phyloP scores from a whole-genome alignment of 2,113 vertebrate genomes.

The Capra hircus region DNA sequence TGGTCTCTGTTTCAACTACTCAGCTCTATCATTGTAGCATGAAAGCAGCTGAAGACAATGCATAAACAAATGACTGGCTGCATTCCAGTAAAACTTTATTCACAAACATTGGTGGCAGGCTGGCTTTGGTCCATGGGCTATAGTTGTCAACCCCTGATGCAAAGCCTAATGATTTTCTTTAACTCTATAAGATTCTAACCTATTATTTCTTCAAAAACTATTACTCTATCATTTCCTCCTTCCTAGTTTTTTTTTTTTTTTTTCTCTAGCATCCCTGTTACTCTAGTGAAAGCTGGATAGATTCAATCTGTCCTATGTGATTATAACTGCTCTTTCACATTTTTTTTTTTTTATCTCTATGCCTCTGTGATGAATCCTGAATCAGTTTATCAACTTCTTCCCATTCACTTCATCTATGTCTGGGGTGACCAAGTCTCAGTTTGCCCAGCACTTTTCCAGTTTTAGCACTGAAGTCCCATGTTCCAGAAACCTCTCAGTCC shows the following conservation, averaged over 20 bases:
- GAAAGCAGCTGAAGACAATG: background rate
- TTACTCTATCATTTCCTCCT: background rate
- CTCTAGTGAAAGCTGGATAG: background rate
- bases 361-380: background rate
- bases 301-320: background rate
- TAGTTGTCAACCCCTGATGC: background rate
- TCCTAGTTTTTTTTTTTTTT: background rate
- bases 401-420: background rate
- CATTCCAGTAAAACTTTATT: background rate
- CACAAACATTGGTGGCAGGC: background rate
- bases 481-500: background rate
- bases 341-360: background rate
- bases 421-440: background rate
- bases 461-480: background rate
- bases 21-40: background rate
- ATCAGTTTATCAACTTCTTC: background rate
- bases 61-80: background rate
- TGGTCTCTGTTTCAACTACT: background rate
- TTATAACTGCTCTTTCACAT: background rate
- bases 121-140: background rate
- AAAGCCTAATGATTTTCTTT: background rate
- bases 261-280: background rate
- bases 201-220: background rate
- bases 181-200: background rate
- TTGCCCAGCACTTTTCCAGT: background rate